Base-by-base conservation (phyloP, 2,113 vertebrate species). In the Callionymus lyra region DNA sequence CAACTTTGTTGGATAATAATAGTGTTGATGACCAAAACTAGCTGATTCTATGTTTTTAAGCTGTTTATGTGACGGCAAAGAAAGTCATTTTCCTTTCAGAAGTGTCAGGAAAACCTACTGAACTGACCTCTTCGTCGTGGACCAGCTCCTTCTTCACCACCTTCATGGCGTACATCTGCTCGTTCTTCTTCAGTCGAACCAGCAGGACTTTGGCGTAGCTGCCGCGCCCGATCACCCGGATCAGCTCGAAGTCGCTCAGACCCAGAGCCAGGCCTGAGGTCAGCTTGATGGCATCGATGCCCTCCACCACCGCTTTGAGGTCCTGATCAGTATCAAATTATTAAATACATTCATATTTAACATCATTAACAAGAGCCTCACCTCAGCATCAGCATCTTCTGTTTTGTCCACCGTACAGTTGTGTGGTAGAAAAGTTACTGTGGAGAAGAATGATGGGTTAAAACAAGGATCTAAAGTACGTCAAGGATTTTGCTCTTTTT, bases 131-230 rank as follows among this genome's bases (percentile, higher is more conserved):
- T 1, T 99, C 95, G 0, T 99, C 95, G 0, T 99, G 93, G 38
- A 98, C 95, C 68, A 99, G 80, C 65, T 99, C 95, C 77, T 99
- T 99, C 76, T 99, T 99, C 67, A 99, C 94, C 55, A 99, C 95
- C 76, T 99, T 99, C 95, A 99, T 99, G 62, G 95, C 95, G 1
- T 92, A 99, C 27, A 90, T 71, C 47, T 93, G 90, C 40, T 93
- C 90, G 0, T 91, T 93, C 83, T 98, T 98, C 87, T 97, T 97
- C 40, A 99, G 84, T 38, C 93, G 85, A 16, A 99, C 95, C 68
- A 99, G 71, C 31, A 99, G 90, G 55, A 98, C 95, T 81, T 99
- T 98, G 80, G 95, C 95, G 1, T 99, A 98, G 80, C 94, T 98
- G 39, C 95, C 95, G 0, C 95, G 89, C 37, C 95, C 95, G 0